Base-by-base conservation (phyloP, 2,797 vertebrate genomes). In the Miichthys miiuy region DNA sequence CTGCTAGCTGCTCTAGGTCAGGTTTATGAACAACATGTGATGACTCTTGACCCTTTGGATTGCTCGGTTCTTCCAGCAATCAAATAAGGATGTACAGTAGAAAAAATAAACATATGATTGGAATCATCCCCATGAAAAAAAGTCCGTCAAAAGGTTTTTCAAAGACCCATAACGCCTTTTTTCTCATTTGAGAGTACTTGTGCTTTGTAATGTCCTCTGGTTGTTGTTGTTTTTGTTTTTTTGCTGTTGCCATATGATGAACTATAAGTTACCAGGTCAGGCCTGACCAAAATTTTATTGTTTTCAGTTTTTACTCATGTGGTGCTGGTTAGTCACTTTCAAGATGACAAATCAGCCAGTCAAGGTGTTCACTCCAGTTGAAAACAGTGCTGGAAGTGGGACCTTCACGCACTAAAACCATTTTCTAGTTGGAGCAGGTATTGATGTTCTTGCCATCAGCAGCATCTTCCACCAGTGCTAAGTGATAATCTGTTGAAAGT, bases 371-470 rank as follows among this genome's bases (percentile, higher is more conserved):
- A 2, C 13, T 78, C 72, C 57, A 10, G 73, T 60, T 70, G 62
- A n/a, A 47, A 69, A 58, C 14, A 10, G 4, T 6, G 62, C 47
- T 63, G 44, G 38, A 77, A 52, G 60, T 11, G 27, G 27, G 21
- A 50, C 48, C 46, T 17, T 16, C 3, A 0, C 44, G 1, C 62
- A 20, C 8, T 20, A 52, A 75, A 63, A 77, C 72, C 34, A 50
- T 73, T 87, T 90, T 95, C 92, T 96, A 98, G 87, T 96, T 96
- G 88, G 96, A 96, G 83, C 98, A 99, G 0, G 93, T 99, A 88
- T 99, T 98, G 94, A 99, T 99, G 94, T 99, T 99, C 92, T 99
- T 99, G 80, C 98, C 98, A 0, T 97, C 97, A 0, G 94, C 70
- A 0, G 98, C 98, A 0, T 98, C 97, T 88, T 97, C 98, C 87